Evolutionary conservation across 2,888 invertebrate species (phyloP).

Genomic region (Apamea anceps): DNA sequence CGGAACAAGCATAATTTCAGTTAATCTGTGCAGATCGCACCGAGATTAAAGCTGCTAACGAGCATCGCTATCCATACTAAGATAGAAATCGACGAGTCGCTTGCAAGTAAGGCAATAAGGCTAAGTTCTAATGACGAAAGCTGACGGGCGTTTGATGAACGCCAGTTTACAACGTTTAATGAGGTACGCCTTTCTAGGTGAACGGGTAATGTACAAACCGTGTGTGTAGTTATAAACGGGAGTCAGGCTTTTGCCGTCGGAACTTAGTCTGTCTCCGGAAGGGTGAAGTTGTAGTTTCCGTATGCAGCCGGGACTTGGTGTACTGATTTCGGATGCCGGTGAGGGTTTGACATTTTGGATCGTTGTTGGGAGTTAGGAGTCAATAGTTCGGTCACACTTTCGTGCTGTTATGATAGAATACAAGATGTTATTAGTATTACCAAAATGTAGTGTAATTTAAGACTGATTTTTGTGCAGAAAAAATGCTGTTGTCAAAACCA

Average conservation of each 20-base stretch:
- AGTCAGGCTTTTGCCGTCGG: constrained; percentile 5
- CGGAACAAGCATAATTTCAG: constrained; percentile 33
- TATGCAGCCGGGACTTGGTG: constrained; percentile 18
- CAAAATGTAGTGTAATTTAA: neutral
- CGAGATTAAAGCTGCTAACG: constrained; percentile 50
- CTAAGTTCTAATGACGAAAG: constrained; percentile 52
- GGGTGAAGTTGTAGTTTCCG: constrained; percentile 35
- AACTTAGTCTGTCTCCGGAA: constrained; percentile 31
- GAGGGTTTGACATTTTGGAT: constrained; percentile 33
- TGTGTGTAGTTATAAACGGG: constrained; percentile 25
- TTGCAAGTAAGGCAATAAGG: constrained; percentile 51
- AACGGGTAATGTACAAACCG: constrained; percentile 23
- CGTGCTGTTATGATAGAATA: neutral
- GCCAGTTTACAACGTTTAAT: constrained; percentile 50
- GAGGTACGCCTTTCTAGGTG: constrained; percentile 52
- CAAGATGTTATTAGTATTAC: no score
- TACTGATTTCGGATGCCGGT: constrained; percentile 30
- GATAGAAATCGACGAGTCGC: constrained; percentile 50
- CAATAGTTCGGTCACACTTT: constrained; percentile 12
- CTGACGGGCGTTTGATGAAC: constrained; percentile 52
- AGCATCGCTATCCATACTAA: constrained; percentile 53
- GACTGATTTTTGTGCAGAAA: neutral
- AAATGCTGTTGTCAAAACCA: neutral
- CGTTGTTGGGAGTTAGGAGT: neutral
- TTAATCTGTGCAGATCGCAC: constrained; percentile 42